phyloP scores from a whole-genome alignment of 92 coral and sea anemone genomes.

The Hydrozoanthus gracilis region DNA sequence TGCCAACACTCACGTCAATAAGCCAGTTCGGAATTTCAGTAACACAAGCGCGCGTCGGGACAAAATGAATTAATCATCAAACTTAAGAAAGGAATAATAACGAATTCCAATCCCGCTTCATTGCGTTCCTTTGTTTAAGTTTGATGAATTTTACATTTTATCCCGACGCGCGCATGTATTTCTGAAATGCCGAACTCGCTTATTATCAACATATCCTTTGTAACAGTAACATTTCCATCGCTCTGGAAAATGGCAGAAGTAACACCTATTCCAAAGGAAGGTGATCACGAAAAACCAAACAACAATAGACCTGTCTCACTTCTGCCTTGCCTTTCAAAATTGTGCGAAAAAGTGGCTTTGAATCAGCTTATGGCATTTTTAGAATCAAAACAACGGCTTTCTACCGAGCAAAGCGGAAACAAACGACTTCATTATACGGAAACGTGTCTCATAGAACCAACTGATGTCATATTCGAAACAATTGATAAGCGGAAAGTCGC shows the following conservation, averaged over 20 bases:
- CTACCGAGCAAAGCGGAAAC: not conserved
- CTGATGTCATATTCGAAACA: no score
- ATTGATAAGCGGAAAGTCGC: not conserved
- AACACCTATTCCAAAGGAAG: not conserved
- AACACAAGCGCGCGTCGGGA: no score
- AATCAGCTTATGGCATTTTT: not conserved
- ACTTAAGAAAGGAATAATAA: no score
- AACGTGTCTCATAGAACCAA: not conserved
- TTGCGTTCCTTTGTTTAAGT: no score
- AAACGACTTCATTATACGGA: not conserved
- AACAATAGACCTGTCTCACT: not conserved
- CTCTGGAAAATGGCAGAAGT: not conserved
- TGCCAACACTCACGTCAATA: slow-evolving; percentile 3
- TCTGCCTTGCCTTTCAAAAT: not conserved
- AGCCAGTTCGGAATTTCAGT: no score
- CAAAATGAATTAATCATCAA: no score
- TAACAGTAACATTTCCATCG: not conserved
- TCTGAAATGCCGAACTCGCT: no score
- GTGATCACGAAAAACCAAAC: not conserved
- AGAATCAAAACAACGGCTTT: no score
- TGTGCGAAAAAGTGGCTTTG: not conserved
- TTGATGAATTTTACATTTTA: no score
- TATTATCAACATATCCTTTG: not conserved
- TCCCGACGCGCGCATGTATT: no score
- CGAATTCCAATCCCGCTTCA: no score